Conservation (phyloP, 2,113 vertebrate genomes). For the Gymnogyps californianus region DNA sequence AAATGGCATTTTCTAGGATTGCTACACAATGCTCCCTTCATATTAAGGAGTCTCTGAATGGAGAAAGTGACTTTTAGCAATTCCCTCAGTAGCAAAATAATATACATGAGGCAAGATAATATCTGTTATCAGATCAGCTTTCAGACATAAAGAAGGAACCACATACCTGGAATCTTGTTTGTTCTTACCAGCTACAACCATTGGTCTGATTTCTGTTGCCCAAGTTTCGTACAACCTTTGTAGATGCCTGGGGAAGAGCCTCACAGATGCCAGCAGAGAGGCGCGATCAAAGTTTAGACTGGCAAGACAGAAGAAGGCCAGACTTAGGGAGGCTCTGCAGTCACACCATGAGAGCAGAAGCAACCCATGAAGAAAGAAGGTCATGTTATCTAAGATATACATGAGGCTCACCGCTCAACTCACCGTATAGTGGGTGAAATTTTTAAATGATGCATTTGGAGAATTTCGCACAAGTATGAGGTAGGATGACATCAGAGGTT, state of each 20-base stretch:
- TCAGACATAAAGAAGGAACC: background rate
- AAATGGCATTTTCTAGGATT: background rate
- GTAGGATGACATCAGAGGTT: background rate
- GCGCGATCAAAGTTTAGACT: background rate
- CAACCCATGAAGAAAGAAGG: background rate
- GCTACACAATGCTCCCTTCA: background rate
- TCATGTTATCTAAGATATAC: background rate
- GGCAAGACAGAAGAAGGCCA: background rate
- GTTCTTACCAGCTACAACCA: background rate
- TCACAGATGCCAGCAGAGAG: background rate
- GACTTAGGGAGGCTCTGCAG: background rate
- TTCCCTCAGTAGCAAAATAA: background rate
- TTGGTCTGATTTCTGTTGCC: background rate
- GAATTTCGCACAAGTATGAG: accelerated
- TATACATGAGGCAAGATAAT: background rate
- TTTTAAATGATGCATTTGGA: background rate
- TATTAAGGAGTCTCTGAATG: background rate
- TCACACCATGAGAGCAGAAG: background rate
- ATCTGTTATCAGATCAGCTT: background rate
- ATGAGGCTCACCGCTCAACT: background rate
- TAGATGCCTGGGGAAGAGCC: background rate
- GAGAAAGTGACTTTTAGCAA: background rate
- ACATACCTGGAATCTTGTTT: background rate
- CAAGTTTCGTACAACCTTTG: background rate
- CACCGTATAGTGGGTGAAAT: background rate